These are phyloP conservation scores for Lomographa bimaculata DNA, from an alignment of 2,888 invertebrate genomes.

Conservation along the genomic window DNA sequence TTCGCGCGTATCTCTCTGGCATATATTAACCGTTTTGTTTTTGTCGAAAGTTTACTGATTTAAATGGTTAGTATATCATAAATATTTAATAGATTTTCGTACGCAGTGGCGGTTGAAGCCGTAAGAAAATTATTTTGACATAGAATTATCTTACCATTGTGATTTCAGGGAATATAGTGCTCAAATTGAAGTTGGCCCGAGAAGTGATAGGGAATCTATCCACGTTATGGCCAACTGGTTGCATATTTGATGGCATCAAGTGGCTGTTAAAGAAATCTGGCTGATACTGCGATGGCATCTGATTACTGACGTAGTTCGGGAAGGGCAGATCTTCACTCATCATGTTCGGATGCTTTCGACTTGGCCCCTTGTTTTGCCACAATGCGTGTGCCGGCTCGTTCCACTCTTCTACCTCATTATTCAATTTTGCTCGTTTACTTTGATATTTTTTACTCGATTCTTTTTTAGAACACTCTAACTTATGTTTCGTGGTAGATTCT, in stretches of 20 bases:
- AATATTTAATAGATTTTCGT: too few relatives aligned
- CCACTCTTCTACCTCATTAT: conserved; percentile 70
- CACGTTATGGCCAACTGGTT: conserved; percentile 59
- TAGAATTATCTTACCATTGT: conserved; percentile 77
- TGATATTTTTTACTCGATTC: conserved; percentile 73
- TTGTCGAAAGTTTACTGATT: too few relatives aligned
- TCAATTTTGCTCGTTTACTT: conserved; percentile 66
- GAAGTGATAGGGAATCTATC: conserved; percentile 71
- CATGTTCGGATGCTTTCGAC: conserved; percentile 63
- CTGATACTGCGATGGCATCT: conserved; percentile 71
- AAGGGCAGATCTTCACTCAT: conserved; percentile 68
- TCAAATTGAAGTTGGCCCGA: conserved; percentile 90
- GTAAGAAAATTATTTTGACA: too few relatives aligned
- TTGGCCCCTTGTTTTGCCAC: conserved; percentile 69
- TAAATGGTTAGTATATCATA: too few relatives aligned
- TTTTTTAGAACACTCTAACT: conserved; percentile 76
- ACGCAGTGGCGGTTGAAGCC: too few relatives aligned
- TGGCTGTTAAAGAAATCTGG: conserved; percentile 73
- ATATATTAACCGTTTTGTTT: too few relatives aligned
- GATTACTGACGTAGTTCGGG: conserved; percentile 71
- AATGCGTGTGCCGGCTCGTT: conserved; percentile 60
- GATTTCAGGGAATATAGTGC: conserved; percentile 93
- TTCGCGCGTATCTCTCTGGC: too few relatives aligned
- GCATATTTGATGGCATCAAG: conserved; percentile 67
- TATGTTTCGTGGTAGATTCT: conserved; percentile 72